Conservation (phyloP, 2,888 invertebrate species). For the Odontocolon sp. region DNA sequence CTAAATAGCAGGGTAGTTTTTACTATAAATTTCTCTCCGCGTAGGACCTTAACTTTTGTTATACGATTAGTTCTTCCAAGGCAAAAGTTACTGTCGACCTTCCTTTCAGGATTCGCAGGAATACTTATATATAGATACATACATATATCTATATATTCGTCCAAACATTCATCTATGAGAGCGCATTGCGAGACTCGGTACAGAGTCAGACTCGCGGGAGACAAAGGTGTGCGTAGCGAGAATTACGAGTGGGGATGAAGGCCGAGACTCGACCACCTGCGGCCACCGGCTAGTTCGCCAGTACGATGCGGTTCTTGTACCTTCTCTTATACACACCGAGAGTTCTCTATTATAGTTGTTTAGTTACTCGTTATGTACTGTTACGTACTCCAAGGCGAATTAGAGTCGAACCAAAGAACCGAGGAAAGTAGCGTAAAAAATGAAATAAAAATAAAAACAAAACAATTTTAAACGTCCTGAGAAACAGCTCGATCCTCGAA, state of each 20-base stretch:
- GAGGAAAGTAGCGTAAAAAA: not conserved
- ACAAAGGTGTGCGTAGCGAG: slow-evolving; percentile 56
- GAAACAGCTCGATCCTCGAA: not conserved
- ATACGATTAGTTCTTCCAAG: slow-evolving; percentile 36
- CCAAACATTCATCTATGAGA: not conserved
- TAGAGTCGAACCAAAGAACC: not conserved
- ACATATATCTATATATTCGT: not conserved
- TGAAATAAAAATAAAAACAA: not conserved
- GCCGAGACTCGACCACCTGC: slow-evolving; percentile 67
- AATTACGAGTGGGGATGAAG: slow-evolving; percentile 73
- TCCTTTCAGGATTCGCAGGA: slow-evolving; percentile 63
- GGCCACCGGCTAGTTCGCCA: slow-evolving; percentile 55
- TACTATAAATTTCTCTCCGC: too few relatives aligned
- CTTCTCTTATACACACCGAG: slow-evolving; percentile 36
- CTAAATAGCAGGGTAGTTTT: too few relatives aligned
- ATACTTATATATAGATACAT: slow-evolving; percentile 25
- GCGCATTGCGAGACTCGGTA: slow-evolving; percentile 16
- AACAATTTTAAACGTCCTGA: not conserved
- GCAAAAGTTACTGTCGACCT: slow-evolving; percentile 61
- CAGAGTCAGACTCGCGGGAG: slow-evolving; percentile 31
- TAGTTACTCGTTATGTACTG: slow-evolving; percentile 16
- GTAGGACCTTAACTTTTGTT: not conserved
- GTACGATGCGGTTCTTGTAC: slow-evolving; percentile 53
- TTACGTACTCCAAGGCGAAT: slow-evolving; percentile 6
- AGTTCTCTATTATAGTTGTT: slow-evolving; percentile 21